Base-by-base conservation (phyloP, 2,888 invertebrate species). In the Drosophila kanekoi region DNA sequence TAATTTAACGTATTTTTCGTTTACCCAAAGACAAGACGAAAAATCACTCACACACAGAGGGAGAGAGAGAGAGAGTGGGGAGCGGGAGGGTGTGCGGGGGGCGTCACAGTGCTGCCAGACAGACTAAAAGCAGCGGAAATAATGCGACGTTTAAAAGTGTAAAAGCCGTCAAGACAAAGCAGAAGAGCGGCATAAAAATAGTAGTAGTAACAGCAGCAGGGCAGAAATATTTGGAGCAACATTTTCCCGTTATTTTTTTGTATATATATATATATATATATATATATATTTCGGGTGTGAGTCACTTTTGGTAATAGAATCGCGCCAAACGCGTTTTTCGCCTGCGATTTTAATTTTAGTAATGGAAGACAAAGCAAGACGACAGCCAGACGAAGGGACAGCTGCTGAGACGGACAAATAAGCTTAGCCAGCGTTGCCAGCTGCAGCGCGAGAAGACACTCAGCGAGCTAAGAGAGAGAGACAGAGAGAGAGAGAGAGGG, bases 281-380 rank as follows among this genome's bases (percentile, higher is more conserved):
- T 28, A 23, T 28, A 14, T 37, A 6, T 20, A 20, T 6, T n/a
- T 23, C 1, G 28, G 60, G 85, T 73, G 51, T 78, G 87, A 83
- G 87, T 79, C 81, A 84, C 87, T 87, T 81, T 87, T 87, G 84
- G 85, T 85, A 85, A 89, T 89, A 85, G 85, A 81, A 89, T 88
- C 83, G 87, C 87, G 56, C 13, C 43, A 68, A 87, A 69, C 66
- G 79, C 80, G 83, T 80, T 86, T 79, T 35, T 52, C 28, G 68
- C 65, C 65, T 70, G 82, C 74, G 74, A 87, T 89, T 89, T 87
- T 89, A 87, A 87, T 87, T 87, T 87, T 73, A 72, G 87, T 87
- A 87, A 87, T 87, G 87, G 87, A 89, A 89, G 77, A 87, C 89
- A 86, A 86, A 87, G 72, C 68, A 77, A 78, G 72, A 71, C 68